Evolutionary conservation across 2,888 invertebrate genomes (phyloP).

Genomic region (Microchrysa polita): DNA sequence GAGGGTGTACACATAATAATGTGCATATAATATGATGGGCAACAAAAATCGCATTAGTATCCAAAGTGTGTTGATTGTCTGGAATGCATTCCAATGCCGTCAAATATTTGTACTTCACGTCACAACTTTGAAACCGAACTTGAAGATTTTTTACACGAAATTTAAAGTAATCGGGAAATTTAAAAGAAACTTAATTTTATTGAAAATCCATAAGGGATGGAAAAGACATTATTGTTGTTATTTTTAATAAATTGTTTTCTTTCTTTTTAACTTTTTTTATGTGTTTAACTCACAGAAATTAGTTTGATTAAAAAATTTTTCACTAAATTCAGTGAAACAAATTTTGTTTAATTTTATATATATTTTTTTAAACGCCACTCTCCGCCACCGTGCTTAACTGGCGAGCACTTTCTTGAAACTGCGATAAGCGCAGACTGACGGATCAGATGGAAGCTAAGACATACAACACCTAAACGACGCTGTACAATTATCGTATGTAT

Average conservation of each 20-base stretch:
- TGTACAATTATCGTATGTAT: no score
- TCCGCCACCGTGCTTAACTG: slow-evolving; percentile 57
- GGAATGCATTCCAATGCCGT: slow-evolving; percentile 21
- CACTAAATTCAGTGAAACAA: slow-evolving; percentile 23
- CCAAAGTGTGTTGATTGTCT: neutral
- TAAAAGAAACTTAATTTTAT: neutral
- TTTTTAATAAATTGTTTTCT: neutral
- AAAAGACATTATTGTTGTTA: slow-evolving; percentile 22
- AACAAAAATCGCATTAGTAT: neutral
- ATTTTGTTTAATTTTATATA: no score
- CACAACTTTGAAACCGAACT: slow-evolving; percentile 20
- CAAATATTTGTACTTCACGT: neutral
- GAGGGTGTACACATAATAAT: no score
- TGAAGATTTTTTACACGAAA: neutral
- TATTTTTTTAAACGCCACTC: slow-evolving; percentile 52
- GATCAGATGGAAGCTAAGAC: slow-evolving; percentile 42
- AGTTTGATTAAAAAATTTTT: neutral
- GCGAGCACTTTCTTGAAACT: slow-evolving; percentile 61
- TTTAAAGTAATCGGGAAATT: neutral
- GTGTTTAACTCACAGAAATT: neutral
- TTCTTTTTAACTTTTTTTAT: neutral
- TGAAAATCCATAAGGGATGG: neutral
- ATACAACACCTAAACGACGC: slow-evolving; percentile 20
- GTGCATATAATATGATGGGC: no score
- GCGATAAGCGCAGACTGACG: slow-evolving; percentile 54